These are phyloP conservation scores for Bombus polaris DNA, from an alignment of 1,140 invertebrate species.

Conservation along the genomic window DNA sequence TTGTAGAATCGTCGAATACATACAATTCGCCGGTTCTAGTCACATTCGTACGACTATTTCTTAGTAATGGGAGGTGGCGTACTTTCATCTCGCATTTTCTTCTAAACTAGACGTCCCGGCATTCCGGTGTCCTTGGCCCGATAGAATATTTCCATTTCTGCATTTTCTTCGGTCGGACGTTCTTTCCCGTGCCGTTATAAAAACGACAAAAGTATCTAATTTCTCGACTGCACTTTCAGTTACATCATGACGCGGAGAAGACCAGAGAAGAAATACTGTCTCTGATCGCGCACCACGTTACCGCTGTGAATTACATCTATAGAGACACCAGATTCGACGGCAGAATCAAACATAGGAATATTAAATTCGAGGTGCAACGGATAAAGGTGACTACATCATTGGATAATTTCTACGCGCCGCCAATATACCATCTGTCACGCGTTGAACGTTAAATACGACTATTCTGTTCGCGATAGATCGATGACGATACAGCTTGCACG, in stretches of 20 bases:
- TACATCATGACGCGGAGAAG: slow-evolving; percentile 90
- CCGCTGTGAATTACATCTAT: slow-evolving; percentile 99
- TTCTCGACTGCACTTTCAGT: slow-evolving; percentile 67
- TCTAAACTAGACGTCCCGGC: slow-evolving; percentile 48
- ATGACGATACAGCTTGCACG: slow-evolving; percentile 92
- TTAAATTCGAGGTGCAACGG: slow-evolving; percentile 98
- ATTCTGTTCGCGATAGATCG: slow-evolving; percentile 85
- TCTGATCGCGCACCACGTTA: slow-evolving; percentile 98
- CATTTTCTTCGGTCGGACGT: background rate
- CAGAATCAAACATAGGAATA: slow-evolving; percentile 92
- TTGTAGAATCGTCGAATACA: slow-evolving; percentile 56
- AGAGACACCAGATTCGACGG: slow-evolving; percentile 96
- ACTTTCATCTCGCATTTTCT: slow-evolving; percentile 60
- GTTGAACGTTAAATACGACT: background rate
- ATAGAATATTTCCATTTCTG: slow-evolving; percentile 38
- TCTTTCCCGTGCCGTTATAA: slow-evolving; percentile 3
- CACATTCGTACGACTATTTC: slow-evolving; percentile 50
- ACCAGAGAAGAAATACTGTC: slow-evolving; percentile 98
- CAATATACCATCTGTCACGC: no score
- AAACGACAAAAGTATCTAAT: background rate
- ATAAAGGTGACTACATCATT: slow-evolving; percentile 88
- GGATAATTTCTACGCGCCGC: background rate
- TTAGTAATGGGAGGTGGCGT: slow-evolving; percentile 36
- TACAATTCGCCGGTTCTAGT: slow-evolving; percentile 11
- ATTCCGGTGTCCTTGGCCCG: slow-evolving; percentile 40